Conservation (phyloP, 2,888 invertebrate species). For the Podotricha telesiphe region DNA sequence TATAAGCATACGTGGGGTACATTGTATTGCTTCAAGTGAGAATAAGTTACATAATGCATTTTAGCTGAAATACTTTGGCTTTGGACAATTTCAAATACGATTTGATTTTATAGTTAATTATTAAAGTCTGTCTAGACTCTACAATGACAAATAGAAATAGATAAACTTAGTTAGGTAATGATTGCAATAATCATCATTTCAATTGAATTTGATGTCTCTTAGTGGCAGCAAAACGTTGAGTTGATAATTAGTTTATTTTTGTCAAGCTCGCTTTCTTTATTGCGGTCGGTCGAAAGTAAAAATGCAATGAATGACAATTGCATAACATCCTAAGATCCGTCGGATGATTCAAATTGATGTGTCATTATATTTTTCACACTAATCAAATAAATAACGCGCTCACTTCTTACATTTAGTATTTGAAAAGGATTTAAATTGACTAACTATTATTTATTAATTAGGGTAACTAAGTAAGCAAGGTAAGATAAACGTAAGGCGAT, state of each 20-base stretch:
- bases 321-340: slow-evolving; percentile 40
- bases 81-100: neutral
- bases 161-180: neutral
- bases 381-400: neutral
- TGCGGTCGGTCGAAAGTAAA: slow-evolving; percentile 48
- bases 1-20: slow-evolving; percentile 28
- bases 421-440: neutral
- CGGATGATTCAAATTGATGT: slow-evolving; percentile 28
- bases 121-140: slow-evolving; percentile 12
- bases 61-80: slow-evolving; percentile 1
- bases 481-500: neutral
- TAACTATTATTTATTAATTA: neutral
- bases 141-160: neutral
- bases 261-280: slow-evolving; percentile 47
- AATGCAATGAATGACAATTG: slow-evolving; percentile 41
- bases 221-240: slow-evolving; percentile 34
- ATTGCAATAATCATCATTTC: slow-evolving; percentile 27
- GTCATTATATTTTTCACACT: slow-evolving; percentile 14
- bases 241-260: slow-evolving; percentile 46
- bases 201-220: slow-evolving; percentile 35
- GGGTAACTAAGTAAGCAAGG: no score
- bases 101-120: slow-evolving; percentile 9
- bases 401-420: neutral
- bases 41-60: slow-evolving; percentile 13
- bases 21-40: slow-evolving; percentile 1